A percentile compares a stretch with the other conserved stretches of the same genome.
Conservation (phyloP, 2,797 vertebrate species). For the Otus scops region DNA sequence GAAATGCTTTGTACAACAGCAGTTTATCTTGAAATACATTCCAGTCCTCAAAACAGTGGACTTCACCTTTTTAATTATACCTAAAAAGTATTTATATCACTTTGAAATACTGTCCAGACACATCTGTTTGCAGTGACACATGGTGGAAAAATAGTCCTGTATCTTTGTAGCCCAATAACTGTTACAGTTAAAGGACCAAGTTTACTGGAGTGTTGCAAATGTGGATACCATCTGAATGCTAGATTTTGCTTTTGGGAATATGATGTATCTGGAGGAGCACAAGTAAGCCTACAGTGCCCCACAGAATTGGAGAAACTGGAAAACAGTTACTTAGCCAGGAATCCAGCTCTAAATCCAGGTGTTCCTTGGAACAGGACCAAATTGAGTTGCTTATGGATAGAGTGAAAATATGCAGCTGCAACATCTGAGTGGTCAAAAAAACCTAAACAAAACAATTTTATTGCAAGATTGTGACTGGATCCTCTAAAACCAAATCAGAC, state of each 20-base stretch:
- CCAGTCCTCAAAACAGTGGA: background rate
- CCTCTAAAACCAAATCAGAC: background rate
- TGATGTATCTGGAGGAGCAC: background rate
- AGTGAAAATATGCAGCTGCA: background rate
- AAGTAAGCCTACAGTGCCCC: background rate
- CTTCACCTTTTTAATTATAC: background rate
- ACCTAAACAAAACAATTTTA: background rate
- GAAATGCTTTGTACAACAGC: background rate
- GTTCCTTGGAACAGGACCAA: background rate
- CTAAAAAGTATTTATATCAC: background rate
- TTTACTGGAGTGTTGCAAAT: background rate
- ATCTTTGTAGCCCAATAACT: background rate
- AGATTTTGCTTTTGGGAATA: background rate
- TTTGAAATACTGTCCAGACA: background rate
- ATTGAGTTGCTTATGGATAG: background rate
- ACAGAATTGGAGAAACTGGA: background rate
- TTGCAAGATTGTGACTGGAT: background rate
- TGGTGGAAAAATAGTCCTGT: background rate
- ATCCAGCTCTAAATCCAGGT: slow-evolving; percentile 13
- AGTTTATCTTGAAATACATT: background rate
- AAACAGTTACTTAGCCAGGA: background rate
- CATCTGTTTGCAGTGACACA: background rate
- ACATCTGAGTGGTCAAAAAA: background rate
- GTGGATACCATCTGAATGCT: background rate
- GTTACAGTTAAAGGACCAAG: background rate